These are phyloP conservation scores for Arrhopalites spinosus DNA, from an alignment of 2,888 invertebrate genomes.

Conservation along the genomic window DNA sequence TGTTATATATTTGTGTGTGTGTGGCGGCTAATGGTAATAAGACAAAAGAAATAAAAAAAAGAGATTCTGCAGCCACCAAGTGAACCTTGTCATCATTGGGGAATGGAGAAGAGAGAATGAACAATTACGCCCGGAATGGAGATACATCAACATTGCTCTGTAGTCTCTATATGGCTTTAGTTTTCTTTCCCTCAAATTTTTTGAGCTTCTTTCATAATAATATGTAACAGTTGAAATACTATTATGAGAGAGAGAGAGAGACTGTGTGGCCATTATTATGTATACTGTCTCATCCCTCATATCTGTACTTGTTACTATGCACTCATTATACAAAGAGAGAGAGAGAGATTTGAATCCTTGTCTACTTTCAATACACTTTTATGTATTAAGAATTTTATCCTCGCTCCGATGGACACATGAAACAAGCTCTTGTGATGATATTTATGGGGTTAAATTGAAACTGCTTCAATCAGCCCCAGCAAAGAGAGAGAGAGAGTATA, in stretches of 20 bases:
- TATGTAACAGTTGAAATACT: background rate
- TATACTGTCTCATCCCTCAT: background rate
- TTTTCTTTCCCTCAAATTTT: background rate
- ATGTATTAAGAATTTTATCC: conserved; percentile 11
- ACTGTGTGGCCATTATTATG: background rate
- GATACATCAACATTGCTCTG: conserved; percentile 19
- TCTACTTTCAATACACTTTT: background rate
- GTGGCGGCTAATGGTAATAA: conserved; percentile 40
- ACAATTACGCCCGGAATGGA: conserved; percentile 38
- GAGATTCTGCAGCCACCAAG: conserved; percentile 37
- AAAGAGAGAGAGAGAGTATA: conserved; percentile 13
- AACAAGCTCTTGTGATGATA: conserved; percentile 36
- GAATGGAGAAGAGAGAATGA: conserved; percentile 31
- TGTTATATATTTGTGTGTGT: conserved; percentile 44
- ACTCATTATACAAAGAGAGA: conserved; percentile 22
- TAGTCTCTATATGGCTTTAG: too few relatives aligned
- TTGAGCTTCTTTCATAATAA: background rate
- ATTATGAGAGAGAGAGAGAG: background rate
- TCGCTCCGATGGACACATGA: conserved; percentile 24
- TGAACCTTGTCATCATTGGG: conserved; percentile 44
- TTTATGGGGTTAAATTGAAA: conserved; percentile 41
- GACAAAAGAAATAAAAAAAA: conserved; percentile 39
- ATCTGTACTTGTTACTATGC: background rate
- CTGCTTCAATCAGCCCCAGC: conserved; percentile 30
- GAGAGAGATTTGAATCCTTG: background rate